Evolutionary conservation across 1,140 invertebrate genomes (phyloP), one percentile per base, ranked within the genome.

Genomic region (Drosophila pruinosa): DNA sequence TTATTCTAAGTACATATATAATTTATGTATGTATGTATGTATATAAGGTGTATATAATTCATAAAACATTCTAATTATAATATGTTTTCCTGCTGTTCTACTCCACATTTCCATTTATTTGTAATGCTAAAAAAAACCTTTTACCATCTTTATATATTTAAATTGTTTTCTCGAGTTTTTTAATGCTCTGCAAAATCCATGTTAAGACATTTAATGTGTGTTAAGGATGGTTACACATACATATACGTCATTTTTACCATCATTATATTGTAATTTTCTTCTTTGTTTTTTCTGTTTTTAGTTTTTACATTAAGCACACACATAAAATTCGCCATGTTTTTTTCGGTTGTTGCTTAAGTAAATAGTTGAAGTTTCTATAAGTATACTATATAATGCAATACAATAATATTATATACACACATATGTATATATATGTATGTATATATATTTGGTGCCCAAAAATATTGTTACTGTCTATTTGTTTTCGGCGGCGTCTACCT

Each of bases 1-100:
- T 56, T 48, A 61, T 47, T 28, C 45, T 48, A 56, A 15, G 36
- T 56, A 56, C 19, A 52, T 43, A 59, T 41, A 50, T 19, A 21
- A 56, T 45, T 31, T 62, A 43, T 74, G 43, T 72, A 53, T 72
- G 68, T 72, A 65, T 56, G 52, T 53, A 72, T 73, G 54, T 79
- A 79, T 78, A 80, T 80, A 67, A 68, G 77, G 81, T 85, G 81
- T 86, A 85, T 85, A 85, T 78, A 85, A 86, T 85, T 81, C 81
- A 80, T 85, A 85, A 85, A 85, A 85, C 81, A 86, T 77, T 81
- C 70, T 80, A 86, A 77, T 74, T 80, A 52, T 67, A 83, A 86
- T 76, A 73, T 74, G 68, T 43, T 85, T 57, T 39, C 19, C 39
- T 17, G 34, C 38, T 24, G 14, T 58, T 59, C 26, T 57, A 12